These are phyloP conservation scores for Scaptomyza polygonia DNA, from an alignment of 2,888 invertebrate species.

Conservation along the genomic window DNA sequence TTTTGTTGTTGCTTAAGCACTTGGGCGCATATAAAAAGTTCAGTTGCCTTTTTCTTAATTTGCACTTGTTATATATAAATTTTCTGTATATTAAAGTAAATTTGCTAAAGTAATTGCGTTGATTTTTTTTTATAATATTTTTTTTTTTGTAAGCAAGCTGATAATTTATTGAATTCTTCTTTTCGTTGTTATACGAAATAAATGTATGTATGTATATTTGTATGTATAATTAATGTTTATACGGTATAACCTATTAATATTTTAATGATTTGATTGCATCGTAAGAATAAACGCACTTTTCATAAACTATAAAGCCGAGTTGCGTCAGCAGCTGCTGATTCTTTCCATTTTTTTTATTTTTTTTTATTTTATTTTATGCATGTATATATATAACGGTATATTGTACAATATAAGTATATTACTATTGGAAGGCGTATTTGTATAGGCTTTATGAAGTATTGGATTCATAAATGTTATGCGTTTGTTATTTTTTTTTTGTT, in stretches of 20 bases:
- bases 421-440: conserved; percentile 76
- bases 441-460: conserved; percentile 67
- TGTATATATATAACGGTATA: conserved; percentile 53
- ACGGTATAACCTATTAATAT: conserved; percentile 22
- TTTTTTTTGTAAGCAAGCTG: conserved; percentile 54
- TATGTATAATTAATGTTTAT: conserved; percentile 30
- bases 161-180: conserved; percentile 28
- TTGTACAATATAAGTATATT: conserved; percentile 54
- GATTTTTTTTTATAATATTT: conserved; percentile 36
- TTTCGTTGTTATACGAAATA: conserved; percentile 61
- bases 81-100: conserved; percentile 61
- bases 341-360: conserved; percentile 2
- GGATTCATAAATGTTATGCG: conserved; percentile 56
- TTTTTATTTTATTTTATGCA: conserved; percentile 19
- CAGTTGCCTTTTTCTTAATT: conserved; percentile 12
- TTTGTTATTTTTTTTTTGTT: conserved; percentile 41
- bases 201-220: conserved; percentile 35
- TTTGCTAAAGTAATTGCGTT: conserved; percentile 73
- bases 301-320: conserved; percentile 31
- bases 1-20: conserved; percentile 64
- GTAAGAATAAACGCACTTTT: conserved; percentile 67
- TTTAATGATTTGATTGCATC: conserved; percentile 71
- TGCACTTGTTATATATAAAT: conserved; percentile 34
- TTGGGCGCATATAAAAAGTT: conserved; percentile 68
- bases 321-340: conserved; percentile 13